phyloP scores from a whole-genome alignment of 2,888 invertebrate species.

The Chrysotoxum bicinctum region DNA sequence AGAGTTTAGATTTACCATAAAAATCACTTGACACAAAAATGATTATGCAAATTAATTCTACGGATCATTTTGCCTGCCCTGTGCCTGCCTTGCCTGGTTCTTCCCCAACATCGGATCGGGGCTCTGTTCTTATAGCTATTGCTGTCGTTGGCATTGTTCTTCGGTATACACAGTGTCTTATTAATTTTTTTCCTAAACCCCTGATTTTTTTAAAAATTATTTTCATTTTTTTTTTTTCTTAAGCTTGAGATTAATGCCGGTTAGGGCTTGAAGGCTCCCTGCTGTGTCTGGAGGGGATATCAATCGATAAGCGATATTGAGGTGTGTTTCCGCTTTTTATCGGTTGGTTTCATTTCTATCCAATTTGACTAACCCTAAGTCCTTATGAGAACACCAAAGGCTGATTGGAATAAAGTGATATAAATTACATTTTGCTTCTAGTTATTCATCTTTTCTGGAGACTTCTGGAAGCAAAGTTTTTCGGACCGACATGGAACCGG shows the following conservation, averaged over 20 bases:
- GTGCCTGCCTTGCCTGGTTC: neutral
- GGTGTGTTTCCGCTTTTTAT: conserved; percentile 65
- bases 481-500: conserved; percentile 20
- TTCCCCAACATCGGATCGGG: neutral
- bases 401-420: conserved; percentile 61
- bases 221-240: conserved; percentile 10
- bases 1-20: conserved; percentile 38
- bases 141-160: conserved; percentile 1
- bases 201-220: conserved; percentile 8
- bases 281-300: conserved; percentile 40
- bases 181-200: conserved; percentile 6
- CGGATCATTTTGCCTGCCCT: conserved; percentile 32
- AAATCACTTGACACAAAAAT: conserved; percentile 68
- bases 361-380: conserved; percentile 52
- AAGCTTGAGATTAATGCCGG: conserved; percentile 36
- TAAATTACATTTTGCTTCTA: conserved; percentile 53
- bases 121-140: conserved; percentile 3
- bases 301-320: conserved; percentile 61
- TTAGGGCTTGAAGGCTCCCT: conserved; percentile 4
- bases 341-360: conserved; percentile 21
- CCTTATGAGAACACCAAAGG: conserved; percentile 28
- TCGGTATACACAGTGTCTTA: conserved; percentile 28
- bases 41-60: conserved; percentile 65
- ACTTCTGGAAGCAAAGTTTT: conserved; percentile 32
- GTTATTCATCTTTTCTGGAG: conserved; percentile 12